A percentile compares a stretch with the other conserved stretches of the same genome.
Conservation (phyloP, 2,888 invertebrate genomes). For the Dinocampus coccinellae region DNA sequence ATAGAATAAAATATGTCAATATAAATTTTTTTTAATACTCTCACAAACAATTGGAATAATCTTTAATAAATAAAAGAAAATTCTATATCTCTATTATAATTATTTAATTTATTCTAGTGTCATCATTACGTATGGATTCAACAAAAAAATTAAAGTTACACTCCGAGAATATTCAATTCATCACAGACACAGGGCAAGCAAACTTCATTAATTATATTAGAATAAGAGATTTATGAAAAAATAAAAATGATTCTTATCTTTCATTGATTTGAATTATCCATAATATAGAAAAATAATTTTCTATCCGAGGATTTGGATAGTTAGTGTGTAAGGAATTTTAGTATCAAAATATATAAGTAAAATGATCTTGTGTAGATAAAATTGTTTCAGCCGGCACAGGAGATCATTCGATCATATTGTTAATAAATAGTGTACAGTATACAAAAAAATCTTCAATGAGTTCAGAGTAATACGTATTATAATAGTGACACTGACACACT, state of each 20-base stretch:
- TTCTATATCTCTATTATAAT: background rate
- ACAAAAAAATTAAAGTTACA: background rate
- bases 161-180: background rate
- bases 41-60: too few relatives aligned
- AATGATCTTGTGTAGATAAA: background rate
- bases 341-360: background rate
- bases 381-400: background rate
- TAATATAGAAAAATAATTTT: background rate
- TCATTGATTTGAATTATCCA: background rate
- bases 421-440: background rate
- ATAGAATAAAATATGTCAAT: too few relatives aligned
- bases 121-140: background rate
- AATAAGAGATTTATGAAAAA: background rate
- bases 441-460: background rate
- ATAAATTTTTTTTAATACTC: too few relatives aligned
- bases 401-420: background rate
- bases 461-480: background rate
- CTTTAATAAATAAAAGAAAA: too few relatives aligned
- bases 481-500: background rate
- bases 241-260: background rate
- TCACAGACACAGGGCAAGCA: background rate
- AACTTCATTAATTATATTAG: background rate
- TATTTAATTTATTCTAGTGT: background rate
- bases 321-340: background rate
- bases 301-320: background rate